phyloP scores from a whole-genome alignment of 2,888 invertebrate species.

The Apoda limacodes region DNA sequence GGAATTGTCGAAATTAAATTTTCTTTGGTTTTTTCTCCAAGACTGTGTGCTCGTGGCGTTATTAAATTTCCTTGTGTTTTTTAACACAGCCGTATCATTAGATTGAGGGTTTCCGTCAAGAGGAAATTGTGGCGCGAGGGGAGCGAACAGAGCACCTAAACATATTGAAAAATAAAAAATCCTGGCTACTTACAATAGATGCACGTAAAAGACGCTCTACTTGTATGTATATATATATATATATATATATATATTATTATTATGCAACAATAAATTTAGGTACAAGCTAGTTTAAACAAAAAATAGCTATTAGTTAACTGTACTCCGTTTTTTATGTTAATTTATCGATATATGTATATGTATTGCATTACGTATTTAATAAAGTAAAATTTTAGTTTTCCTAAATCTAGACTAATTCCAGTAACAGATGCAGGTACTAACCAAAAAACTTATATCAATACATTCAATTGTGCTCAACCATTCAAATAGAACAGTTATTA shows the following conservation, averaged over 20 bases:
- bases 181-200: conserved; percentile 49
- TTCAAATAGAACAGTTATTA: too few species aligned
- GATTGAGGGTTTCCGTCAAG: conserved; percentile 70
- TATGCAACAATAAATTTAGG: too few species aligned
- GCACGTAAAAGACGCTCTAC: conserved; percentile 38
- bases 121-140: conserved; percentile 67
- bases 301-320: too few species aligned
- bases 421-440: too few species aligned
- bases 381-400: too few species aligned
- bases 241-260: conserved; percentile 1
- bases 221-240: background rate
- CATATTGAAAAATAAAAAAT: conserved; percentile 70
- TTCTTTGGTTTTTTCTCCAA: conserved; percentile 61
- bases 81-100: conserved; percentile 71
- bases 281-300: too few species aligned
- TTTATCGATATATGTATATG: too few species aligned
- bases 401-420: too few species aligned
- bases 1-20: conserved; percentile 68
- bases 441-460: too few species aligned
- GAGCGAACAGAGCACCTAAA: conserved; percentile 60
- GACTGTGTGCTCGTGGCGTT: conserved; percentile 55
- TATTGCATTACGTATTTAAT: too few species aligned
- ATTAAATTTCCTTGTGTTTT: conserved; percentile 72
- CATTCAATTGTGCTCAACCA: too few species aligned
- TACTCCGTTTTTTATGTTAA: too few species aligned